Base-by-base conservation (phyloP, 2,888 invertebrate species). In the Trichacis sp. region DNA sequence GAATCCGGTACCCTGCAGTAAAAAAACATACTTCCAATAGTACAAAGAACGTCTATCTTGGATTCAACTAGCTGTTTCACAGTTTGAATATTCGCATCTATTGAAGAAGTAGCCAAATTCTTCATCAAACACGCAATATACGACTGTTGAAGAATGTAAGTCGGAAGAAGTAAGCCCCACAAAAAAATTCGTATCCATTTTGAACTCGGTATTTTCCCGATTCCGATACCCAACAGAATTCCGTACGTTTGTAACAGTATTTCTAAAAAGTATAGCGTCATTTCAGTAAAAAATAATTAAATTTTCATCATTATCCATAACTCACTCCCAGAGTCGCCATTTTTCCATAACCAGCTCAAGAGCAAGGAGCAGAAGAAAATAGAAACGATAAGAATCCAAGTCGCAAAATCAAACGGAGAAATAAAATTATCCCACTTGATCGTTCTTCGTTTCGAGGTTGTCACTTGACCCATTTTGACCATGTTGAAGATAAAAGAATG, bases 81-180 rank as follows among this genome's bases (percentile, higher is more conserved):
- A 1, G 64, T 65, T 52, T 63, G 43, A 20, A 70, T 69, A 6
- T 64, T 50, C 1, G 51, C 54, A 12, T 12, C 36, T 5, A 48
- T 52, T 18, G 58, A 48, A 8, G 56, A 47, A 24, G 67, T 43
- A 2, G 64, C 46, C 53, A 71, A 64, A 14, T 62, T 52, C 58
- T 64, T 64, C 20, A 64, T 58, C 1, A 68, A 42, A 14, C 49
- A 47, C 14, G 64, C 68, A 9, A 60, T n/a, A 38, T 70, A 68
- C 0, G 43, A 62, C 33, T 70, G 70, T 9, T 60, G 56, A 17
- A 70, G 45, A 45, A 64, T 66, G 20, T 51, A 68, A 50, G 68
- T 48, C 17, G 64, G 68, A n/a, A 68, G n/a, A 18, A 68, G 53
- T 68, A 68, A 68, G 12, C 46, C 50, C 62, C 66, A 68, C 33